These are phyloP conservation scores for Villa cingulata DNA, from an alignment of 2,888 invertebrate species.

Conservation along the genomic window DNA sequence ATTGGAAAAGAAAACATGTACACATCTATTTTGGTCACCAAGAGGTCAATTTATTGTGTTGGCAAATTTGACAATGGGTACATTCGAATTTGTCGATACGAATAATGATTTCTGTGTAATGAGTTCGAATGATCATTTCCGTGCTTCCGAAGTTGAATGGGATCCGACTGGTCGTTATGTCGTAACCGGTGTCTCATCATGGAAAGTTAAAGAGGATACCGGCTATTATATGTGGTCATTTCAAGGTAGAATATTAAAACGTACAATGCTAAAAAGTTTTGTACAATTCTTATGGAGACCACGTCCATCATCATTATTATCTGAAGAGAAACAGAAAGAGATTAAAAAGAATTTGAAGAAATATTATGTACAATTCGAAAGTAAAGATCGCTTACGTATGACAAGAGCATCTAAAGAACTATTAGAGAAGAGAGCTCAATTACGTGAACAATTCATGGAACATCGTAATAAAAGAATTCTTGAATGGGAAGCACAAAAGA, in stretches of 20 bases:
- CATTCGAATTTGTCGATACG: conserved; percentile 89
- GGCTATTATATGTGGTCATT: conserved; percentile 98
- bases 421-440: conserved; percentile 76
- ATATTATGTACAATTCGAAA: conserved; percentile 90
- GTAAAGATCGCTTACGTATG: conserved; percentile 85
- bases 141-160: conserved; percentile 93
- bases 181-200: conserved; percentile 85
- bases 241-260: conserved; percentile 62
- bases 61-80: conserved; percentile 79
- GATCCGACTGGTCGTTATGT: conserved; percentile 98
- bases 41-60: conserved; percentile 89
- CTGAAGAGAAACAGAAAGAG: conserved; percentile 78
- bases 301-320: conserved; percentile 71
- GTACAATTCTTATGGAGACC: conserved; percentile 95
- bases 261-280: conserved; percentile 83
- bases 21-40: conserved; percentile 92
- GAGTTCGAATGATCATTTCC: conserved; percentile 87
- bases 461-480: conserved; percentile 61
- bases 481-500: conserved; percentile 66
- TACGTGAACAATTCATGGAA: conserved; percentile 75
- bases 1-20: conserved; percentile 77
- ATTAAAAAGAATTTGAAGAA: conserved; percentile 96
- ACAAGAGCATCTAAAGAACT: conserved; percentile 90
- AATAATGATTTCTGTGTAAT: conserved; percentile 88
- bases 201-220: conserved; percentile 85